Percentiles rank a stretch among this genome's conserved stretches.
Conservation (phyloP, 2,113 vertebrate species). For the Grus americana region DNA sequence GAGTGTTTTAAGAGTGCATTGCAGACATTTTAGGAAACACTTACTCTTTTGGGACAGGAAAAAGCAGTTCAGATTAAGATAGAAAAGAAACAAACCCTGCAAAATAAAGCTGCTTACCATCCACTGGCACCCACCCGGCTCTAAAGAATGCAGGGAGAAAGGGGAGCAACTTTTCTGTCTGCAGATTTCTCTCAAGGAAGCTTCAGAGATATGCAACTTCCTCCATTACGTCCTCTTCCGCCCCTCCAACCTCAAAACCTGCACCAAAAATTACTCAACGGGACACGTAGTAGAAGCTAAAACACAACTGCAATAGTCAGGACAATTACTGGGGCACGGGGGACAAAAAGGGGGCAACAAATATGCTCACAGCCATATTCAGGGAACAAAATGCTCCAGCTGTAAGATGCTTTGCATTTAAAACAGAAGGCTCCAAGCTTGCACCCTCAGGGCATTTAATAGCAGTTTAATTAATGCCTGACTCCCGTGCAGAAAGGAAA, state of each 20-base stretch:
- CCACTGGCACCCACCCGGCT: not conserved
- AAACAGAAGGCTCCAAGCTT: not conserved
- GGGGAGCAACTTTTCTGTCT: not conserved
- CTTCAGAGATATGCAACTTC: not conserved
- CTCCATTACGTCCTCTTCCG: not conserved
- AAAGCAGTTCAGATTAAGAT: not conserved
- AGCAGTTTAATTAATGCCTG: not conserved
- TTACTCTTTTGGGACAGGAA: not conserved
- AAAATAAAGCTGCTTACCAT: not conserved
- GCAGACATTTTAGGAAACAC: not conserved
- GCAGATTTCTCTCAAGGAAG: not conserved
- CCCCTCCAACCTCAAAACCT: not conserved
- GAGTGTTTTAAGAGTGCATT: not conserved
- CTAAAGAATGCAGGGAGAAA: not conserved
- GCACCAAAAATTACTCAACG: not conserved
- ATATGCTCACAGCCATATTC: not conserved
- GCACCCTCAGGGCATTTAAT: not conserved
- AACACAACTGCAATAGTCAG: not conserved
- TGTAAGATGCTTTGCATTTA: not conserved
- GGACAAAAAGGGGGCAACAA: not conserved
- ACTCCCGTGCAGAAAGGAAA: not conserved
- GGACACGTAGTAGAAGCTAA: rapidly evolving
- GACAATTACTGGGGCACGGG: not conserved
- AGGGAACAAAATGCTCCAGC: not conserved
- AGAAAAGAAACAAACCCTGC: not conserved